Percentiles rank a stretch among this genome's conserved stretches.
phyloP scores from a whole-genome alignment of 2,797 vertebrate species.

The Typhlichthys subterraneus region DNA sequence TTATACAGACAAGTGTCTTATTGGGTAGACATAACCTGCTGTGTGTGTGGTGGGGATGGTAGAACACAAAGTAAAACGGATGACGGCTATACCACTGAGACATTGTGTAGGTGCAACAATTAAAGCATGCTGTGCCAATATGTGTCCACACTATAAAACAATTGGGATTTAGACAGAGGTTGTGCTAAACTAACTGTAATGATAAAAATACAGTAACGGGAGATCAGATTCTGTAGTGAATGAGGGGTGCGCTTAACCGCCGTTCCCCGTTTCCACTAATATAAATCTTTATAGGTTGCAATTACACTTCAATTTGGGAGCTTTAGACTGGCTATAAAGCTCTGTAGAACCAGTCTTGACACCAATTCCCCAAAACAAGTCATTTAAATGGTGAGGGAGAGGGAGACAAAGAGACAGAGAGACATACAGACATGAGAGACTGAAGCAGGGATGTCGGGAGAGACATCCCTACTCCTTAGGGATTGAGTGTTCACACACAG shows the following conservation, averaged over 20 bases:
- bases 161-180: background rate
- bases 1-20: constrained; percentile 76
- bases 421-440: constrained; percentile 11
- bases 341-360: constrained; percentile 56
- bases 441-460: constrained; percentile 30
- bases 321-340: constrained; percentile 50
- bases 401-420: constrained; percentile 11
- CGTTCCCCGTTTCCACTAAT: constrained; percentile 44
- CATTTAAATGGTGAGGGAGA: constrained; percentile 50
- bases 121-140: constrained; percentile 35
- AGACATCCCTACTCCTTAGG: constrained; percentile 67
- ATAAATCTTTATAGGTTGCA: constrained; percentile 62
- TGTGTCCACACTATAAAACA: constrained; percentile 36
- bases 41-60: constrained; percentile 35
- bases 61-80: constrained; percentile 52
- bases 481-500: constrained; percentile 77
- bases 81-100: constrained; percentile 71
- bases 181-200: constrained; percentile 52
- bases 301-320: constrained; percentile 60
- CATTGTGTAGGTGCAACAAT: constrained; percentile 63
- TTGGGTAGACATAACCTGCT: constrained; percentile 71
- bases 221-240: constrained; percentile 43
- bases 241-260: constrained; percentile 34
- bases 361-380: constrained; percentile 65
- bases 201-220: constrained; percentile 27